Base-by-base conservation (phyloP, 2,113 vertebrate genomes). In the Solea senegalensis region DNA sequence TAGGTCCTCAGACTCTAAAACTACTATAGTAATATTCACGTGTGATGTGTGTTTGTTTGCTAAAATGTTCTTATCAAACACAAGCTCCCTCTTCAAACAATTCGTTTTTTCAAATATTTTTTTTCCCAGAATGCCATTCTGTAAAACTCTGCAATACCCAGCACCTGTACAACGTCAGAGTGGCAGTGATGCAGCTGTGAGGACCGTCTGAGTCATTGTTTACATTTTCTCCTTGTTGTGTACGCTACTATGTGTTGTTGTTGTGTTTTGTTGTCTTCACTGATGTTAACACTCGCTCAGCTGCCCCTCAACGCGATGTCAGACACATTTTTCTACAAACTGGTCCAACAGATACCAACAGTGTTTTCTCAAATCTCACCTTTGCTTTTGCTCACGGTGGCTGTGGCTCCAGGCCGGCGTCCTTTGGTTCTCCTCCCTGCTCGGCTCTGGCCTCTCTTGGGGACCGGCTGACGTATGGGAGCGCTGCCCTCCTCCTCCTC, bases 361-460 rank as follows among this genome's bases (percentile, higher is more conserved):
- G 1, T 15, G 52, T 53, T 27, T 12, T 8, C 16, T 21, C 21
- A 52, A 11, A 52, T 21, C 88, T 94, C 71, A 98, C 96, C 95
- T 94, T 92, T 71, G 8, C 80, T 88, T 67, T 50, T 82, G 62
- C 67, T 59, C 63, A 74, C 9, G 58, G 56, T 0, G 65, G 89
- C 44, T 1, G 91, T 72, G 9, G 92, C 79, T 76, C 93, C 88
- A 0, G 68, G 52, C 85, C 93, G 94, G 26, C 93, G 84, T 7
- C 84, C 82, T 90, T 94, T 96, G 8, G 91, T 78, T 77, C 94
- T 97, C 59, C 96, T 95, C 2, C 94, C 94, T 16, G 94, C 94
- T 27, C 94, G 90, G 63, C 91, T 90, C 7, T 80, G 87, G 70
- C 94, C 96, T 78, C 92, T 95, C 85, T 91, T 96, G 3, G 88